A percentile compares a stretch with the other conserved stretches of the same genome.
These are phyloP conservation scores for Chunga burmeisteri DNA, from an alignment of 2,113 vertebrate genomes.

Conservation along the genomic window DNA sequence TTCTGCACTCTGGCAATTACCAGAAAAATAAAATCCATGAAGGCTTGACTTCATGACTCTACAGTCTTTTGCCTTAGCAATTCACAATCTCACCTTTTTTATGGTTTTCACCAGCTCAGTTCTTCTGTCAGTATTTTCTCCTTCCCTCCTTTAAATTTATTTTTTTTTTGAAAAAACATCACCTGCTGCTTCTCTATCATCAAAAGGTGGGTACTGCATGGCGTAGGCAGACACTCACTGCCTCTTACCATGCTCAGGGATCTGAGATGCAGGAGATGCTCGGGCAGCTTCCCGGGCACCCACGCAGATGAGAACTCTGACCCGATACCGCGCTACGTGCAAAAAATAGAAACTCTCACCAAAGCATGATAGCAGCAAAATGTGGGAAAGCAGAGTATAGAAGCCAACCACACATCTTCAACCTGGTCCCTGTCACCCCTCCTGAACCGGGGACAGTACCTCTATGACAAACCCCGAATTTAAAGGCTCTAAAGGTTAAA, in stretches of 20 bases:
- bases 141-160: background rate
- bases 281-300: background rate
- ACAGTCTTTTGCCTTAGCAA: background rate
- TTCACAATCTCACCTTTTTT: background rate
- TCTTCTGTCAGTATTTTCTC: background rate
- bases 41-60: background rate
- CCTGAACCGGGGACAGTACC: background rate
- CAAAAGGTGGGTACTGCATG: background rate
- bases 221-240: background rate
- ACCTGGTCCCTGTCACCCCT: rapidly evolving
- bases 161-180: background rate
- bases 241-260: background rate
- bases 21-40: background rate
- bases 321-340: rapidly evolving
- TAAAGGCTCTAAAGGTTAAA: background rate
- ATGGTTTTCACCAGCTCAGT: background rate
- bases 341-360: background rate
- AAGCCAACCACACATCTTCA: background rate
- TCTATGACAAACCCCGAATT: background rate
- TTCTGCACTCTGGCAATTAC: background rate
- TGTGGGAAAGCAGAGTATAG: rapidly evolving
- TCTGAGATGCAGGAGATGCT: rapidly evolving
- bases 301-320: background rate
- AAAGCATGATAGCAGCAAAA: background rate
- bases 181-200: background rate